Base-by-base conservation (phyloP, 2,113 vertebrate genomes). In the Pelvicachromis taeniatus region DNA sequence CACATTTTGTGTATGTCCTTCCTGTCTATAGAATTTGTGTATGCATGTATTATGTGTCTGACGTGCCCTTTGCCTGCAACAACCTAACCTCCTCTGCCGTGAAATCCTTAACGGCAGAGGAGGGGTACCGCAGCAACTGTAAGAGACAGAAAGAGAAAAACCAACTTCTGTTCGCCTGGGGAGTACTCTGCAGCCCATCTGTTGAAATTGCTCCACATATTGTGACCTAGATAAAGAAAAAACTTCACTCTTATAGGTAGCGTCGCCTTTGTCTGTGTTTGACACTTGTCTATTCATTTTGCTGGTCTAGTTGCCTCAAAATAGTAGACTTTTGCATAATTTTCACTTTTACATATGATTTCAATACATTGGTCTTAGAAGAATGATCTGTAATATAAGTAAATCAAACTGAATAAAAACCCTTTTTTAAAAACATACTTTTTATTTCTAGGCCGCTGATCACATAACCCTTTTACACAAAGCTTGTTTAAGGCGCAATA, bases 181-280 rank as follows among this genome's bases (percentile, higher is more conserved):
- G 96, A 96, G 78, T 89, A 86, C 89, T 89, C 88, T 88, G 87
- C 89, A 93, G 93, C 94, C 96, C 96, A 96, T 97, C 96, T 97
- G 96, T 95, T 97, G 94, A 95, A 96, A 95, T 87, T 92, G 94
- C 89, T 96, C 95, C 94, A 95, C 96, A 96, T 96, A 96, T 95
- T 96, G 95, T 96, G 96, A 97, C 96, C 96, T 93, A 96, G 93
- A 96, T 96, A 95, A 94, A 89, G 86, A 93, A 89, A 90, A 92
- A 92, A 94, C 93, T 95, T 95, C 85, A 89, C 87, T 92, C 90
- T 93, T 90, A 87, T 91, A 95, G 95, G 94, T 95, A 94, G 83
- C 70, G 55, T 88, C 87, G 89, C 90, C 81, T 89, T 93, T 82
- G 50, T 86, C 89, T 88, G 77, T 92, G 88, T 93, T 90, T 95